phyloP scores from a whole-genome alignment of 2,797 vertebrate species.

The Pyrocephalus nanus region DNA sequence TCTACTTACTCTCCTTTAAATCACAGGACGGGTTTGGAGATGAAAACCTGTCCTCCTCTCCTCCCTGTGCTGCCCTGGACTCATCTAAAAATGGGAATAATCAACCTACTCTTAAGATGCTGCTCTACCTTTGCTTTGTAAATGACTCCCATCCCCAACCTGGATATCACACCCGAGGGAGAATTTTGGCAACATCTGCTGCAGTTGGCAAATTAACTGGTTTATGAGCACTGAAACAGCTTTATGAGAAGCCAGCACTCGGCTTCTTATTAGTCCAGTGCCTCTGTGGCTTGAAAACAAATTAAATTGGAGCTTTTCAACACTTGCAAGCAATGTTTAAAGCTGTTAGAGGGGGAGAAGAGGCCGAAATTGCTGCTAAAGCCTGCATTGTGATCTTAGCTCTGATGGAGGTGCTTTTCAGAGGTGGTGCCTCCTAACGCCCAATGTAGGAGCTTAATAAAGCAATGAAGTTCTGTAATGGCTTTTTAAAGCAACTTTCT shows the following conservation, averaged over 20 bases:
- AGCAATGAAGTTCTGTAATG: background rate
- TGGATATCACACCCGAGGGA: background rate
- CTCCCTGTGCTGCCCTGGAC: background rate
- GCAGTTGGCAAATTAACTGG: background rate
- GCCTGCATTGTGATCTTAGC: background rate
- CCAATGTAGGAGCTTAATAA: background rate
- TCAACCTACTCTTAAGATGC: background rate
- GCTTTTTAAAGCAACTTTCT: background rate
- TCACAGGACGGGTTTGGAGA: background rate
- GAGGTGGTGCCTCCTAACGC: background rate
- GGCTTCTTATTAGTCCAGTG: constrained; percentile 9
- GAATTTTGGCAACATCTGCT: background rate
- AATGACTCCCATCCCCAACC: background rate
- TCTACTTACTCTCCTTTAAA: background rate
- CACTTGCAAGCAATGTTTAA: background rate
- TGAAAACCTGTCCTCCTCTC: background rate
- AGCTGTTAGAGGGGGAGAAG: background rate
- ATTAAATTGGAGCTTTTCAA: constrained; percentile 10
- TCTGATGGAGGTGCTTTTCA: background rate
- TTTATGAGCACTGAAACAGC: constrained; percentile 3
- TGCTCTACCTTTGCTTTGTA: background rate
- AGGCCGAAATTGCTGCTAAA: background rate
- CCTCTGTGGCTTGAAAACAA: constrained; percentile 30
- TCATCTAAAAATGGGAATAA: background rate
- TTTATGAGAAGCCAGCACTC: background rate